phyloP scores from a whole-genome alignment of 2,888 invertebrate species.

The Campoplex nolae region DNA sequence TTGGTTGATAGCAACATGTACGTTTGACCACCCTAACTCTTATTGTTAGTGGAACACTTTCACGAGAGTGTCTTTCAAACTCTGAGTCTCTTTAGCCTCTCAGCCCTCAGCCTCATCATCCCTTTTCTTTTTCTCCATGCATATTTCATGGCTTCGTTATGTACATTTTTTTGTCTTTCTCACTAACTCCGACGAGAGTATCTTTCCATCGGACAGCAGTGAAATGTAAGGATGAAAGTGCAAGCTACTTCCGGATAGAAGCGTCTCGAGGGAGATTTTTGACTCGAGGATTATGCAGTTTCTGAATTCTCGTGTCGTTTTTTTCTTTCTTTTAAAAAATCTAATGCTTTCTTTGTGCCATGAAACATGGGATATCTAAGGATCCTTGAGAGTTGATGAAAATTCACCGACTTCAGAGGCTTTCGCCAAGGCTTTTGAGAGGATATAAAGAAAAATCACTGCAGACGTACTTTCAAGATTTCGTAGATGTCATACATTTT shows the following conservation, averaged over 20 bases:
- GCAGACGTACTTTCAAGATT: conserved; percentile 11
- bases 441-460: conserved; percentile 16
- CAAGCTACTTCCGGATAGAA: conserved; percentile 55
- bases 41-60: conserved; percentile 38
- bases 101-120: conserved; percentile 30
- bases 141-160: conserved; percentile 69
- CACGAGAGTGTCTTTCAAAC: conserved; percentile 47
- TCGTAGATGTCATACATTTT: conserved; percentile 34
- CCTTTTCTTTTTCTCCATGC: conserved; percentile 47
- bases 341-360: conserved; percentile 30
- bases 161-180: conserved; percentile 65
- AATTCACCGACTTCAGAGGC: conserved; percentile 22
- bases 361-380: neutral
- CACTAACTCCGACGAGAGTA: conserved; percentile 50
- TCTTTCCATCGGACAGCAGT: conserved; percentile 47
- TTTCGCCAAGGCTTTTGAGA: conserved; percentile 1
- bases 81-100: conserved; percentile 16
- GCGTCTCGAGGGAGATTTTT: conserved; percentile 41
- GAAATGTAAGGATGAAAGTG: conserved; percentile 42
- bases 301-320: conserved; percentile 33
- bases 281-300: conserved; percentile 57
- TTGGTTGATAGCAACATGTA: neutral
- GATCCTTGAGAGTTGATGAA: conserved; percentile 31
- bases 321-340: neutral
- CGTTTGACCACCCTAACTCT: conserved; percentile 27